These are phyloP conservation scores for Dendrocopos noguchii DNA, from an alignment of 2,113 vertebrate genomes.

Conservation along the genomic window DNA sequence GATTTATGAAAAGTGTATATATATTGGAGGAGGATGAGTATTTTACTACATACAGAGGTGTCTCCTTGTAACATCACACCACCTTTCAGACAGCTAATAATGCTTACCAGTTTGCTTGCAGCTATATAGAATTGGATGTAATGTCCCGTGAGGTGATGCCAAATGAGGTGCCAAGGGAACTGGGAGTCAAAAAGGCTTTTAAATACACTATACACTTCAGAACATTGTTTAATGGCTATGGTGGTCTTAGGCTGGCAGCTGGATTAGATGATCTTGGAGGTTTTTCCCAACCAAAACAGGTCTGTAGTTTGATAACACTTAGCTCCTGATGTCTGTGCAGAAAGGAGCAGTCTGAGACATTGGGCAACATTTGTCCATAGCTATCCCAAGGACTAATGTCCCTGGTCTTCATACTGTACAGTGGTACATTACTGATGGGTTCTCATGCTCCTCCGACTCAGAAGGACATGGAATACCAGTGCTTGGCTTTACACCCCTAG, in stretches of 20 bases:
- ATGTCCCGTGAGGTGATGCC: not conserved
- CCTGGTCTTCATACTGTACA: not conserved
- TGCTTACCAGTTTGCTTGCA: not conserved
- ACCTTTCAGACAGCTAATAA: not conserved
- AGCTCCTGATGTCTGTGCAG: not conserved
- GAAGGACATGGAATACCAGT: not conserved
- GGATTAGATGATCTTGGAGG: no score
- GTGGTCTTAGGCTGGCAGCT: no score
- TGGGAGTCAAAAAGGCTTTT: not conserved
- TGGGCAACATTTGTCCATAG: not conserved
- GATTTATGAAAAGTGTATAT: not conserved
- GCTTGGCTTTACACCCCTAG: not conserved
- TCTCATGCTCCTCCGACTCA: not conserved
- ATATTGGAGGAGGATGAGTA: not conserved
- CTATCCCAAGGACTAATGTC: not conserved
- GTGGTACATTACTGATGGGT: not conserved
- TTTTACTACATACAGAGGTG: not conserved
- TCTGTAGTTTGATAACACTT: not conserved
- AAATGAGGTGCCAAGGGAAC: not conserved
- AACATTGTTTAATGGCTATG: no score
- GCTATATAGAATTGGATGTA: not conserved
- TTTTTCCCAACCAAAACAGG: no score
- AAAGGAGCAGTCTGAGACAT: not conserved
- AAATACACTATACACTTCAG: not conserved
- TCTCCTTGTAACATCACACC: not conserved